Base-by-base conservation (phyloP, 2,797 vertebrate genomes). In the Lophius americanus region DNA sequence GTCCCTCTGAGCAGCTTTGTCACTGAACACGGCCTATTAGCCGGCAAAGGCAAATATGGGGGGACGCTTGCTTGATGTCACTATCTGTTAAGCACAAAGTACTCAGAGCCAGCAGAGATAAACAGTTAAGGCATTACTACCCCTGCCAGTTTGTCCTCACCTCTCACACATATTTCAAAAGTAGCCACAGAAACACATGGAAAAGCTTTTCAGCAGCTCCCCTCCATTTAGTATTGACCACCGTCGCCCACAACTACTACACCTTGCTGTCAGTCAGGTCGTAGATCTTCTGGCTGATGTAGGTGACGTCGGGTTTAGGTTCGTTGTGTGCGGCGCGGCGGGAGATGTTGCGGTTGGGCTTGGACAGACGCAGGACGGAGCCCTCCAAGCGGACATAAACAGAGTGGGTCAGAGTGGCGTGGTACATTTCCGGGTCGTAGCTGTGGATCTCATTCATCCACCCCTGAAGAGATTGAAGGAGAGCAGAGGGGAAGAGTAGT, bases 401-500 rank as follows among this genome's bases (percentile, higher is more conserved):
- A 0, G 98, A 99, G 88, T 98, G 96, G 44, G 98, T 99, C 86
- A 98, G 84, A 0, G 97, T 99, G 50, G 98, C 98, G 42, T 98
- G 98, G 91, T 99, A 99, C 9, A 94, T 97, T 93, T 99, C 98
- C 6, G 97, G 96, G 90, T 99, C 95, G 6, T 99, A 99, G 93
- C 85, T 96, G 86, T 92, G 85, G 88, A 99, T 99, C 90, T 99
- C 97, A 72, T 99, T 99, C 98, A 99, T 98, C 98, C 98, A 99
- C 76, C 97, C 98, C 98, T 95, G 80, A 3, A 88, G 38, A 52
- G 58, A 68, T 23, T 4, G 12, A 51, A 5, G 33, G 3, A 46
- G 35, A 6, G 44, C 9, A 64, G 39, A 46, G 47, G 57, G 23
- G 47, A 41, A 51, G 12, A 23, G 23, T 47, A 51, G 51, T 67